These are phyloP conservation scores for Drosophila sulfurigaster DNA, from an alignment of 1,140 invertebrate species.

Conservation along the genomic window DNA sequence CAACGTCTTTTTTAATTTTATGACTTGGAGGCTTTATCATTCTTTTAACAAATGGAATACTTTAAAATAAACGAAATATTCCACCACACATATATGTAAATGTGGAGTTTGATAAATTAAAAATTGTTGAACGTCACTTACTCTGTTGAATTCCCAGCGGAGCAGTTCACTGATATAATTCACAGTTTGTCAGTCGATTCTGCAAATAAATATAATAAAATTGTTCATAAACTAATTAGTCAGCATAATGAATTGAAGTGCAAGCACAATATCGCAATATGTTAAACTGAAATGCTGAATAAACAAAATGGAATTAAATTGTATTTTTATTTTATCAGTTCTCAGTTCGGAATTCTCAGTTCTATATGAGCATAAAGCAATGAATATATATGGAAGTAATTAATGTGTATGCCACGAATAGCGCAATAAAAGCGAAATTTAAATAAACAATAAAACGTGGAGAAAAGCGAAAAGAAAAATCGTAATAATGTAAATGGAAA, in stretches of 20 bases:
- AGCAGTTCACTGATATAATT: neutral
- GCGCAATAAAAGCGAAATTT: slow-evolving; percentile 19
- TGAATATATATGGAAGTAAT: neutral
- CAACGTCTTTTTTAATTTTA: too few species aligned
- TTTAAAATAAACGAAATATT: too few species aligned
- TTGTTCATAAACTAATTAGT: slow-evolving; percentile 4
- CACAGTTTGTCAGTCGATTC: neutral
- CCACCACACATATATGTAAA: neutral
- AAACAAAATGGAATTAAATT: slow-evolving; percentile 5
- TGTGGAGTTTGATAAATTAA: too few species aligned
- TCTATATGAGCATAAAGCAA: slow-evolving; percentile 1
- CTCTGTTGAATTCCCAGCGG: neutral
- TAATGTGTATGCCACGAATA: neutral
- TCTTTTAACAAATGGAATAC: too few species aligned
- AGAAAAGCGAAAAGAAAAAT: slow-evolving; percentile 12
- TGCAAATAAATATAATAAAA: neutral
- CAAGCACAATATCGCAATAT: neutral
- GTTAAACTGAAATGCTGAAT: slow-evolving; percentile 1
- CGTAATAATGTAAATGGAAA: slow-evolving; percentile 10
- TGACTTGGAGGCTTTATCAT: too few species aligned
- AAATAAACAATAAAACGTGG: slow-evolving; percentile 20
- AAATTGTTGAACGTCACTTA: neutral
- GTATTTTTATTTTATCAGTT: slow-evolving; percentile 29
- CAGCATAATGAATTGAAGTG: neutral
- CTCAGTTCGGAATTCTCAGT: neutral